Evolutionary conservation across 2,113 vertebrate species (phyloP), one percentile per base, ranked within the genome.

Genomic region (Vireo altiloquus): DNA sequence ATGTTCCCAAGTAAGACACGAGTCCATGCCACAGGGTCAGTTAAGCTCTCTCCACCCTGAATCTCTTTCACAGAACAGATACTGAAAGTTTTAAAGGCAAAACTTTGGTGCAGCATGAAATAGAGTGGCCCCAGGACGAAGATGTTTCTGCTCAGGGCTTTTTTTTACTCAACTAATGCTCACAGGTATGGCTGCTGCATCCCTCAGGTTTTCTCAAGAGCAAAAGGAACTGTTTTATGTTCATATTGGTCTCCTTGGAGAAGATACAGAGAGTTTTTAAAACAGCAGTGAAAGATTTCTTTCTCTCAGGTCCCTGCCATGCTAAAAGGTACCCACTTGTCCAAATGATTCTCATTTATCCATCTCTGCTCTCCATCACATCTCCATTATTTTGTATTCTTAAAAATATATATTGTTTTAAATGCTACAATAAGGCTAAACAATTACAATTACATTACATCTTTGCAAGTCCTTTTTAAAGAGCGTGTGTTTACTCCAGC

Each of bases 311-410:
- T 17, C n/a, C 3, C n/a, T 57, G 39, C 12, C 22, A 31, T 87
- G 21, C 49, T 28, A 30, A 39, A 89, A 89, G 15, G 7, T 23
- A 33, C 5, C 6, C 27, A 7, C 17, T 10, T 23, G 11, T 30
- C 31, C 14, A 49, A 14, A 20, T 21, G 18, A 52, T 71, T 47
- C 37, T 70, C 27, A 39, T 5, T 24, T 5, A 61, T 60, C 16
- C 5, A 20, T 33, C 46, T 57, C 18, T 47, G 5, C 10, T 85
- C 31, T 59, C 39, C 79, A 82, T 19, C 5, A 46, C 2, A 47
- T 4, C 5, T 27, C n/a, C 39, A n/a, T 39, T 68, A 33, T 23
- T 44, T 35, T 2, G 0, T n/a, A 27, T 37, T n/a, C n/a, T n/a
- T n/a, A n/a, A n/a, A n/a, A n/a, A n/a, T n/a, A n/a, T n/a, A n/a